Percentiles rank a stretch among this genome's conserved stretches.
Conservation (phyloP, 92 coral and sea anemone species). For the Heteractis magnifica region DNA sequence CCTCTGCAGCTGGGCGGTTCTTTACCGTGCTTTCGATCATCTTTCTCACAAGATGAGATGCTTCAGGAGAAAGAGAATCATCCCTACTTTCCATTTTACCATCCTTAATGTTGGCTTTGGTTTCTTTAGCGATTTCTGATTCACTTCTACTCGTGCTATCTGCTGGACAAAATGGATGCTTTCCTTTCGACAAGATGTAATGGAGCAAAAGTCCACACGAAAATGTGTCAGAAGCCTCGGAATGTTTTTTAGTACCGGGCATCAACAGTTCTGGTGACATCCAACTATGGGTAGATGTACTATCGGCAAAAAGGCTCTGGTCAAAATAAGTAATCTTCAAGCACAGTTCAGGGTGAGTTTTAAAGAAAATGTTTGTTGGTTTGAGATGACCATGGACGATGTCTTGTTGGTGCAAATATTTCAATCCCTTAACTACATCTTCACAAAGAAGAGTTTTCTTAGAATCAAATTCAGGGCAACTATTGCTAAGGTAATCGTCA, state of each 20-base stretch:
- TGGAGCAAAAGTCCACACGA: conserved; percentile 31
- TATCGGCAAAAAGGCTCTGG: not conserved
- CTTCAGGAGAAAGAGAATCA: conserved; percentile 20
- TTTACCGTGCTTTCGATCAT: conserved; percentile 20
- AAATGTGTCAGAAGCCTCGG: conserved; percentile 20
- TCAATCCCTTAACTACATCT: conserved; percentile 28
- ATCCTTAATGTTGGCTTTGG: conserved; percentile 6
- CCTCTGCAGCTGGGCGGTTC: conserved; percentile 23
- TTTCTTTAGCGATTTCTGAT: not conserved
- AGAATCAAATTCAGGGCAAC: not conserved
- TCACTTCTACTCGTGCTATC: not conserved
- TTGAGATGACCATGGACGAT: conserved; percentile 29
- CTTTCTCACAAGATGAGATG: conserved; percentile 14
- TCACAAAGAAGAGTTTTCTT: conserved; percentile 13
- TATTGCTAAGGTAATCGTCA: not conserved
- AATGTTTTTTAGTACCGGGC: not conserved
- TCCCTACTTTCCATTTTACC: not conserved
- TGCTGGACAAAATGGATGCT: not conserved
- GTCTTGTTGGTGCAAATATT: not conserved
- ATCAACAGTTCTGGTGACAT: conserved; percentile 13
- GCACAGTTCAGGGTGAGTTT: not conserved
- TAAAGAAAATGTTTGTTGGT: conserved; percentile 35
- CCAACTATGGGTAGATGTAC: conserved; percentile 14
- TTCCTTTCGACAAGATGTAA: conserved; percentile 11
- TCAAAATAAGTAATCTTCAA: conserved; percentile 27